phyloP scores from a whole-genome alignment of 2,797 vertebrate species.

The Simalia tracyae region DNA sequence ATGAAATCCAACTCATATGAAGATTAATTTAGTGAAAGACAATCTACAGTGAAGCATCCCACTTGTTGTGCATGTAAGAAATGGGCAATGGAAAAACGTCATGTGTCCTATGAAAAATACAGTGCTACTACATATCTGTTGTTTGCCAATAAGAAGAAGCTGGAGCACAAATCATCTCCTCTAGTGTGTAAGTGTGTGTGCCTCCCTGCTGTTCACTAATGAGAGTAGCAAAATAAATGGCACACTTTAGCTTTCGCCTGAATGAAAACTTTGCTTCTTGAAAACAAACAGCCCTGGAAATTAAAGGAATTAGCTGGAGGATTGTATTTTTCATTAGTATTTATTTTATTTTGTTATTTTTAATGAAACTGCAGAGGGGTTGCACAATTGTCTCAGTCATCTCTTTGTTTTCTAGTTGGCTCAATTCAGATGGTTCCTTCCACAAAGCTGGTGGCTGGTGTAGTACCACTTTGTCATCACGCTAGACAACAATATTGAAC shows the following conservation, averaged over 20 bases:
- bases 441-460: neutral
- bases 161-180: constrained; percentile 54
- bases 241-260: constrained; percentile 44
- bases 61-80: constrained; percentile 14
- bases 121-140: constrained; percentile 43
- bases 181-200: constrained; percentile 27
- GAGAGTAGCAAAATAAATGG: constrained; percentile 59
- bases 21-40: constrained; percentile 35
- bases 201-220: constrained; percentile 64
- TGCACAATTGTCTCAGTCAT: constrained; percentile 15
- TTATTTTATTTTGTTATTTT: constrained; percentile 63
- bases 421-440: neutral
- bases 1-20: constrained; percentile 44
- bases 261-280: constrained; percentile 59
- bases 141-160: constrained; percentile 46
- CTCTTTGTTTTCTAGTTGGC: neutral
- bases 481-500: neutral
- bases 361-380: constrained; percentile 32
- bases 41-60: constrained; percentile 14
- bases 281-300: constrained; percentile 57
- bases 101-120: constrained; percentile 33
- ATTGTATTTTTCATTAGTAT: constrained; percentile 58
- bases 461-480: neutral
- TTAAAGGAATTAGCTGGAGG: constrained; percentile 66
- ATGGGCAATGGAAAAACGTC: neutral